Evolutionary conservation across 2,797 vertebrate species (phyloP), one percentile per base, ranked within the genome.

Genomic region (Leptoclinus maculatus): DNA sequence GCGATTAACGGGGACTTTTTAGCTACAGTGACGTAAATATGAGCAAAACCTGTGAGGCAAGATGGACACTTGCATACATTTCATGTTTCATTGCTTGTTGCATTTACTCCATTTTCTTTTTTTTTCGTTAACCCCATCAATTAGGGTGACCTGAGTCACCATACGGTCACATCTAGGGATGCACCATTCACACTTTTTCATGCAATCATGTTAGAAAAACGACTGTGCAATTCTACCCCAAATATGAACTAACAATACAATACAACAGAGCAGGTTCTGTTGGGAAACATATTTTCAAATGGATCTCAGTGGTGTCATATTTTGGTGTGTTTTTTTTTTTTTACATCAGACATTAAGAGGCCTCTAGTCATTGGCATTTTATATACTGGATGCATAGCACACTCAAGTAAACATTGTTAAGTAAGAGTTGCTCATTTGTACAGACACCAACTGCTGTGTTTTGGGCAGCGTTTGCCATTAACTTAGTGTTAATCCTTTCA

Each of bases 401-500:
- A 49, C 36, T 65, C 25, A 21, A 65, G 9, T 57, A 25, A 32
- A 45, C 25, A 32, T 19, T 51, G 54, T 51, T 19, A 21, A 63
- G 7, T 9, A 27, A 59, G 53, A 58, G 32, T 38, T 11, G 4
- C 54, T 66, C 0, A 16, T 70, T 68, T 70, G 51, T 5, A 39
- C 68, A 83, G 49, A 58, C 23, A 64, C 56, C 34, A 60, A 71
- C 66, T 70, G 68, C n/a, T 2, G 9, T 23, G 53, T 69, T 38
- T 36, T 21, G 71, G 79, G 23, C 43, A 68, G 53, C 12, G 19
- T 62, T 75, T 70, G 65, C 71, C 51, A 76, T 65, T 54, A 66
- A 78, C 69, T 68, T 57, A 16, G 27, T 67, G 65, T 66, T 85
- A 87, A 89, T 89, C 80, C 77, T 70, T 79, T 70, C 71, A 75